Conservation (phyloP, 2,113 vertebrate genomes). For the Aegotheles bennettii region DNA sequence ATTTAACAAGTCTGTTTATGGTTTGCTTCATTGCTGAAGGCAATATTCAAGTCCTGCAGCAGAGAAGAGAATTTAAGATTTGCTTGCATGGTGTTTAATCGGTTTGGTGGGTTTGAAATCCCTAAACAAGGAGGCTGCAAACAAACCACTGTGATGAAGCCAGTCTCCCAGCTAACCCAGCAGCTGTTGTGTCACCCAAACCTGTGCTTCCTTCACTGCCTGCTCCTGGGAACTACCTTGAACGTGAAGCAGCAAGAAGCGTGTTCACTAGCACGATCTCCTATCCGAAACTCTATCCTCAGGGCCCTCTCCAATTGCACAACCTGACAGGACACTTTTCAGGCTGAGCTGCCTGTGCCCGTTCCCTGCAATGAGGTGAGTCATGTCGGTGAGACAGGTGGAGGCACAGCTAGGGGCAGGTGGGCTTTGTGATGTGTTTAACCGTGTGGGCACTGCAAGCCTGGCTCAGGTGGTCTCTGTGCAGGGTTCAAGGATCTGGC, state of each 20-base stretch:
- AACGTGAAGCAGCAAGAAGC: not conserved
- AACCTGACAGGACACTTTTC: not conserved
- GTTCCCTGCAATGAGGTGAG: not conserved
- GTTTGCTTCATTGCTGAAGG: not conserved
- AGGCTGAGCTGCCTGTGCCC: not conserved
- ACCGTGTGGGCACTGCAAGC: not conserved
- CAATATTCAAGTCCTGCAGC: not conserved
- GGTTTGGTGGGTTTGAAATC: not conserved
- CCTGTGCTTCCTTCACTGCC: not conserved
- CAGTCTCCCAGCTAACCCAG: not conserved
- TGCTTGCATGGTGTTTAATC: not conserved
- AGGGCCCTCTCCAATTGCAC: not conserved
- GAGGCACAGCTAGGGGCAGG: not conserved
- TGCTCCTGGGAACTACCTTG: not conserved
- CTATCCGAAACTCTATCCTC: not conserved
- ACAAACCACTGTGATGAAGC: not conserved
- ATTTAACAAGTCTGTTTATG: not conserved
- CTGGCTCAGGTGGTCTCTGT: not conserved
- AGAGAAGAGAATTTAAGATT: not conserved
- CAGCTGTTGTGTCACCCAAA: not conserved
- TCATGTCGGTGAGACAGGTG: accelerated
- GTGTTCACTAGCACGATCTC: not conserved
- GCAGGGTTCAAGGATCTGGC: not conserved
- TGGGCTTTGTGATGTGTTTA: not conserved
- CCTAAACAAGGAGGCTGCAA: not conserved